phyloP scores from a whole-genome alignment of 2,888 invertebrate genomes.

The Drosophila prostipennis region DNA sequence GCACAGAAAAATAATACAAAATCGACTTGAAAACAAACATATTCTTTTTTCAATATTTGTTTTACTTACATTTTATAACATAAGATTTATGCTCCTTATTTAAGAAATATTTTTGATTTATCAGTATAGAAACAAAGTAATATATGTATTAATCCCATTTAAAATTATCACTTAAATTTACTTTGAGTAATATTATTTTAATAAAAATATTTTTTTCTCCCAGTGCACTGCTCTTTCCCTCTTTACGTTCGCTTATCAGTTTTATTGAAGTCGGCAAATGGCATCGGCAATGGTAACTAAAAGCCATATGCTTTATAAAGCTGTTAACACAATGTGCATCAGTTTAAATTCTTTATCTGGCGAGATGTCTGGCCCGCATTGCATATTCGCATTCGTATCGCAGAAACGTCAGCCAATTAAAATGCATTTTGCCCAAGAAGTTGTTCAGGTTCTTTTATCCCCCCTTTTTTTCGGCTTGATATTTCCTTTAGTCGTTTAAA shows the following conservation, averaged over 20 bases:
- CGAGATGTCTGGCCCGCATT: constrained; percentile 71
- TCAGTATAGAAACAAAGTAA: too few species aligned
- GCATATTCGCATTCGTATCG: constrained; percentile 68
- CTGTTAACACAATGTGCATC: constrained; percentile 83
- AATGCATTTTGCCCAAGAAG: constrained; percentile 76
- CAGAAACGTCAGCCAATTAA: constrained; percentile 79
- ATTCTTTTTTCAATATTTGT: too few species aligned
- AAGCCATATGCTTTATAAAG: constrained; percentile 79
- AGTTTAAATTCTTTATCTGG: constrained; percentile 82
- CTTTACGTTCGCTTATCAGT: constrained; percentile 74
- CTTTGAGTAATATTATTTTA: too few species aligned
- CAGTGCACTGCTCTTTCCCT: constrained; percentile 56
- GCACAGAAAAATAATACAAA: constrained; percentile 8
- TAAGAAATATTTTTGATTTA: too few species aligned
- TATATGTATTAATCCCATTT: too few species aligned
- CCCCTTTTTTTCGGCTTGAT: constrained; percentile 16
- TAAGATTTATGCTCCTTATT: too few species aligned
- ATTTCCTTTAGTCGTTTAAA: constrained; percentile 18
- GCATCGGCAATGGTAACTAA: constrained; percentile 57
- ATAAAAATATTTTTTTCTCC: neutral
- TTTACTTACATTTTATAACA: too few species aligned
- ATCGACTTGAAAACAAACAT: too few species aligned
- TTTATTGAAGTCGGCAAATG: constrained; percentile 65
- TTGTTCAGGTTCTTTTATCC: constrained; percentile 47
- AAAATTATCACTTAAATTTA: neutral